Percentiles rank a stretch among this genome's conserved stretches.
Evolutionary conservation across 1,140 invertebrate species (phyloP).

Genomic region (Listronotus bonariensis): DNA sequence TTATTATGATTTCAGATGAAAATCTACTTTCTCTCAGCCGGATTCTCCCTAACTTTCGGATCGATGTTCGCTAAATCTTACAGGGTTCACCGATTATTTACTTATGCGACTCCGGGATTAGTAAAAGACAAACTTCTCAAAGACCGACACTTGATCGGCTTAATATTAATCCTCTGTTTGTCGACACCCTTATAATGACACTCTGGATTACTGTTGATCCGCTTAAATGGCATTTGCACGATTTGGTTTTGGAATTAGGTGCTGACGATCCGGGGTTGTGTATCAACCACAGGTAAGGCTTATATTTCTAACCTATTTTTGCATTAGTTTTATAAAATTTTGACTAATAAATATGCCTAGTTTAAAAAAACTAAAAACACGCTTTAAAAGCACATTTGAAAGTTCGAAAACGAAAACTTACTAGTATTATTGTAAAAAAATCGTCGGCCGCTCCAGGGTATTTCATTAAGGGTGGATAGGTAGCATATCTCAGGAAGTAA

Average conservation of each 20-base stretch:
- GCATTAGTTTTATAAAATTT: no score
- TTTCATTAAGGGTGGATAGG: no score
- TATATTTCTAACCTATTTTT: no score
- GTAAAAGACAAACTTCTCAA: slow-evolving; percentile 75
- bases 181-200: slow-evolving; percentile 78
- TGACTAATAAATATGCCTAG: no score
- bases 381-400: no score
- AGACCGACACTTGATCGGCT: slow-evolving; percentile 80
- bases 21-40: slow-evolving; percentile 84
- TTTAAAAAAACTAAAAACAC: no score
- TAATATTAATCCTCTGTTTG: slow-evolving; percentile 77
- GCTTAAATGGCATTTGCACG: slow-evolving; percentile 80
- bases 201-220: slow-evolving; percentile 83
- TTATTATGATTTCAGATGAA: slow-evolving; percentile 71
- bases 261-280: slow-evolving; percentile 74
- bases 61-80: slow-evolving; percentile 92
- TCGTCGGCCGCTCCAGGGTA: no score
- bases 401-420: no score
- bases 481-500: no score
- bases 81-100: slow-evolving; percentile 84
- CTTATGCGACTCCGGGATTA: slow-evolving; percentile 51
- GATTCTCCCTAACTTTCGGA: slow-evolving; percentile 85
- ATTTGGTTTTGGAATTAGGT: slow-evolving; percentile 81
- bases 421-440: no score
- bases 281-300: slow-evolving; percentile 81